A percentile compares a stretch with the other conserved stretches of the same genome.
Evolutionary conservation across 1,140 invertebrate genomes (phyloP).

Genomic region (Drosophila sp.): DNA sequence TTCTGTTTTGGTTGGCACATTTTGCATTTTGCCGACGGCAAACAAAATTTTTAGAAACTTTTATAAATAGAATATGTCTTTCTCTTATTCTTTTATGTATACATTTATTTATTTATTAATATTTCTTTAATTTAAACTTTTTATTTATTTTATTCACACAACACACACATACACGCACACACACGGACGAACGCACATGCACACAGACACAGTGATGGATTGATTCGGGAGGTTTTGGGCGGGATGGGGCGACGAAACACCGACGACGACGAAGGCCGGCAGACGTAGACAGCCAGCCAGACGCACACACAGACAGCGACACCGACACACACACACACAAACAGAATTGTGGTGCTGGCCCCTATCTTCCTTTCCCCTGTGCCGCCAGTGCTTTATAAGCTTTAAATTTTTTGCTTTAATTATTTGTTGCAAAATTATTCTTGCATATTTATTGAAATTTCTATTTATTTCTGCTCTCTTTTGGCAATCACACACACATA

Average conservation of each 20-base stretch:
- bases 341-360: constrained; percentile 59
- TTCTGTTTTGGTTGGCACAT: constrained; percentile 13
- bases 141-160: constrained; percentile 35
- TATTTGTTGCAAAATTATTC: constrained; percentile 37
- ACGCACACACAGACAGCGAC: constrained; percentile 21
- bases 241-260: constrained; percentile 9
- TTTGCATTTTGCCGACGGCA: constrained; percentile 12
- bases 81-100: constrained; percentile 19
- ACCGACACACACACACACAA: constrained; percentile 26
- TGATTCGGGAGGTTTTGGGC: constrained; percentile 5
- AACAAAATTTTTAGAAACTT: background rate
- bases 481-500: background rate
- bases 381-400: constrained; percentile 60
- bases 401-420: constrained; percentile 61
- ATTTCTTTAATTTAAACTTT: constrained; percentile 54
- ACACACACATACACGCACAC: constrained; percentile 27
- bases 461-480: constrained; percentile 6
- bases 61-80: constrained; percentile 3
- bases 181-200: constrained; percentile 24
- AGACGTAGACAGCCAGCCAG: constrained; percentile 24
- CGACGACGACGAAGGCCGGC: constrained; percentile 38
- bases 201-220: constrained; percentile 21
- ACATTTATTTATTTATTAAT: constrained; percentile 38
- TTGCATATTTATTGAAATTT: constrained; percentile 28
- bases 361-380: constrained; percentile 26